Conservation (phyloP, 64 coral and sea anemone species). For the Anthopleura sola region DNA sequence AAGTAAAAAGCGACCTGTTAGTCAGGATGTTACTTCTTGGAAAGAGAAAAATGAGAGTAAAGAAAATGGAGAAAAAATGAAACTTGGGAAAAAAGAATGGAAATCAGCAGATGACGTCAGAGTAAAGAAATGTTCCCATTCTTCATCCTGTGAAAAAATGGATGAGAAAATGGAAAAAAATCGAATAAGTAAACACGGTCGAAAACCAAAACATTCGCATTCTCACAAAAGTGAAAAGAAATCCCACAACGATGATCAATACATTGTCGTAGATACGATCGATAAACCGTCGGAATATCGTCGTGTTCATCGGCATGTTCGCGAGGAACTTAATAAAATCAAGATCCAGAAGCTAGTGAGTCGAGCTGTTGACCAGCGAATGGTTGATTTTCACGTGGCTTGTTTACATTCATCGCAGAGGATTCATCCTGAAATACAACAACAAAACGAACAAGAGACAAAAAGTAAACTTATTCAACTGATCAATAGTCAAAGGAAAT, state of each 20-base stretch:
- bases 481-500: slow-evolving; percentile 19
- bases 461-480: background rate
- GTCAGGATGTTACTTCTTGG: slow-evolving; percentile 4
- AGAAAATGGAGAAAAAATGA: background rate
- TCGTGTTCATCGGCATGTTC: slow-evolving; percentile 11
- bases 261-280: background rate
- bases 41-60: slow-evolving; percentile 8
- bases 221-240: background rate
- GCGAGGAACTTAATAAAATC: background rate
- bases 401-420: background rate
- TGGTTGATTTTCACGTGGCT: slow-evolving; percentile 5
- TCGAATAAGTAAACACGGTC: background rate
- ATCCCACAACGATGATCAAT: background rate
- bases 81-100: slow-evolving; percentile 19
- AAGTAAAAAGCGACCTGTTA: background rate
- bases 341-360: background rate
- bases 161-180: background rate
- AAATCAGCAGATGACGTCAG: slow-evolving; percentile 14
- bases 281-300: slow-evolving; percentile 23
- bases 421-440: background rate
- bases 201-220: background rate
- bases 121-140: background rate
- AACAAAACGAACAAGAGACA: slow-evolving; percentile 1
- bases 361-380: background rate
- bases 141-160: background rate